Conservation (phyloP, 2,113 vertebrate species). For the Mormoops blainvillei region DNA sequence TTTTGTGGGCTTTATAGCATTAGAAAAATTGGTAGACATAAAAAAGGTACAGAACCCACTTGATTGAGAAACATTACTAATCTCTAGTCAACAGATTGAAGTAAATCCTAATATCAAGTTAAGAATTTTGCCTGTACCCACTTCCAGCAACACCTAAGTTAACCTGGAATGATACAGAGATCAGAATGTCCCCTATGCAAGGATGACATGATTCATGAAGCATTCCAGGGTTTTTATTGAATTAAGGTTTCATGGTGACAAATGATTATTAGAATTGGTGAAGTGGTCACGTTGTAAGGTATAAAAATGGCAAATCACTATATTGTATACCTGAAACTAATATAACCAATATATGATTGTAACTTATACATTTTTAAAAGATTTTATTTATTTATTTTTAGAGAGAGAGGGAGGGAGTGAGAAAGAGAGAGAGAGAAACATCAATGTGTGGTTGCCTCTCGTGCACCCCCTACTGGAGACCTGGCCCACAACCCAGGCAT, state of each 20-base stretch:
- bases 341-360: neutral
- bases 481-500: no score
- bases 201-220: neutral
- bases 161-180: neutral
- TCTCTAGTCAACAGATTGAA: neutral
- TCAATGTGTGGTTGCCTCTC: no score
- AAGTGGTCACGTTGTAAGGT: neutral
- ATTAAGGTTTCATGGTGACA: neutral
- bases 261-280: neutral
- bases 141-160: neutral
- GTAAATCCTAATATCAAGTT: neutral
- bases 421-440: no score
- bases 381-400: no score
- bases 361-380: no score
- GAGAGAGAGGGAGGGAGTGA: no score
- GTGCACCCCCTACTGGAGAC: no score
- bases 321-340: neutral
- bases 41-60: neutral
- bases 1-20: neutral
- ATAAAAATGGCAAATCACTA: neutral
- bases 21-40: neutral
- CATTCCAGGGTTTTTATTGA: neutral
- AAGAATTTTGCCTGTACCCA: neutral
- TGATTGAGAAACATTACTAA: neutral
- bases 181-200: neutral